A percentile compares a stretch with the other conserved stretches of the same genome.
These are phyloP conservation scores for Lutjanus erythropterus DNA, from an alignment of 2,113 vertebrate genomes.

Conservation along the genomic window DNA sequence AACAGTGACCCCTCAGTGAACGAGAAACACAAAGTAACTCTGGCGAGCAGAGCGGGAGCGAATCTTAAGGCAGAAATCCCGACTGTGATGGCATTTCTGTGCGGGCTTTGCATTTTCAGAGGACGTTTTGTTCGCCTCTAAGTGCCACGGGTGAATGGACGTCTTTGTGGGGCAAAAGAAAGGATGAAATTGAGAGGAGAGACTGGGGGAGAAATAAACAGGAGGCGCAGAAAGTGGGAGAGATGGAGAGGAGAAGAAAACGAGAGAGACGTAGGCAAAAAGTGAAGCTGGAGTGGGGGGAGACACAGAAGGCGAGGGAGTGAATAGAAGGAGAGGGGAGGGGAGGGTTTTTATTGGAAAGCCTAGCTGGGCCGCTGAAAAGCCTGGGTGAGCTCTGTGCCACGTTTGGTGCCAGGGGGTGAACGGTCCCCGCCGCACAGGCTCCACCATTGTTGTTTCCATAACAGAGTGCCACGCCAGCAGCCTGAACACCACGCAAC, in stretches of 20 bases:
- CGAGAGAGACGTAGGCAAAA: constrained; percentile 10
- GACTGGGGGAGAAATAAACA: constrained; percentile 39
- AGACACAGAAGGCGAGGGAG: constrained; percentile 19
- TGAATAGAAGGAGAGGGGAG: constrained; percentile 22
- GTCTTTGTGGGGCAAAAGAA: constrained; percentile 75
- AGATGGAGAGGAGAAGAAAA: constrained; percentile 7
- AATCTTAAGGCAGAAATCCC: constrained; percentile 58
- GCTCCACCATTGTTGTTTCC: constrained; percentile 78
- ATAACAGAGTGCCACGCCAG: constrained; percentile 66
- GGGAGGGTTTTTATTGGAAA: constrained; percentile 29
- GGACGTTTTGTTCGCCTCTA: constrained; percentile 63
- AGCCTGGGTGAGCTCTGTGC: constrained; percentile 59
- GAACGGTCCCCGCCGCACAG: constrained; percentile 69
- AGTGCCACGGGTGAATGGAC: constrained; percentile 64
- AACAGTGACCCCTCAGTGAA: constrained; percentile 71
- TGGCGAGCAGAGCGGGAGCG: constrained; percentile 28
- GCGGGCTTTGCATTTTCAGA: constrained; percentile 59
- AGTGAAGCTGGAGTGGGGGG: constrained; percentile 28
- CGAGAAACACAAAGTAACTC: constrained; percentile 43
- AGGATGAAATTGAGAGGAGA: constrained; percentile 67
- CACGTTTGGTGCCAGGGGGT: constrained; percentile 74
- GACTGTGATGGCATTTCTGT: constrained; percentile 63
- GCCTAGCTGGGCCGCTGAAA: constrained; percentile 52
- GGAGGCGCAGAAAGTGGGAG: constrained; percentile 35
- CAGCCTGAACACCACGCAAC: constrained; percentile 40